phyloP scores from a whole-genome alignment of 2,113 vertebrate species.

The Melanerpes formicivorus region DNA sequence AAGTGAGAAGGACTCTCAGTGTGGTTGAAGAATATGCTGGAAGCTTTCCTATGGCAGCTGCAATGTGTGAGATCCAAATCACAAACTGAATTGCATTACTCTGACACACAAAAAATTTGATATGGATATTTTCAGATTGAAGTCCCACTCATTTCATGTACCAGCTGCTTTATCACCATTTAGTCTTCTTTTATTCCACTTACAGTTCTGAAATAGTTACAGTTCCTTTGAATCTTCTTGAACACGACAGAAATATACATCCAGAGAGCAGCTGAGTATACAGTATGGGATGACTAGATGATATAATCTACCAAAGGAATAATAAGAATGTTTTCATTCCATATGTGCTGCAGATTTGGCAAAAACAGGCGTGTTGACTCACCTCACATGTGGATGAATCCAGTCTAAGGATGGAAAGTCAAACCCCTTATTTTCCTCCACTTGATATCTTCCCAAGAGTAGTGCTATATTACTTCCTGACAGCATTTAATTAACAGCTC shows the following conservation, averaged over 20 bases:
- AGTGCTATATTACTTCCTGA: constrained; percentile 10
- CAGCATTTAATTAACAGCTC: background rate
- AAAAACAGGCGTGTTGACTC: background rate
- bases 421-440: constrained; percentile 47
- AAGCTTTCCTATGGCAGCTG: constrained; percentile 41
- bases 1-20: background rate
- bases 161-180: constrained; percentile 56
- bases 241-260: constrained; percentile 23
- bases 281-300: background rate
- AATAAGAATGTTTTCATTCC: background rate
- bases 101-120: background rate
- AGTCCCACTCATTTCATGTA: constrained; percentile 47
- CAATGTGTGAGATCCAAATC: background rate
- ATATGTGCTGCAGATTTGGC: background rate
- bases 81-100: constrained; percentile 21
- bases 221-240: constrained; percentile 9
- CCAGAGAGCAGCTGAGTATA: constrained; percentile 23
- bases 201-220: constrained; percentile 43
- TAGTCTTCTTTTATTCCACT: constrained; percentile 42
- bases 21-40: constrained; percentile 3
- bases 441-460: constrained; percentile 32
- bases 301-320: background rate
- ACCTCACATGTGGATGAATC: constrained; percentile 10
- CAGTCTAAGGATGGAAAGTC: background rate
- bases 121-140: constrained; percentile 53